These are phyloP conservation scores for Hypsibius dujardini DNA, from an alignment of 1,140 invertebrate species.

Conservation along the genomic window DNA sequence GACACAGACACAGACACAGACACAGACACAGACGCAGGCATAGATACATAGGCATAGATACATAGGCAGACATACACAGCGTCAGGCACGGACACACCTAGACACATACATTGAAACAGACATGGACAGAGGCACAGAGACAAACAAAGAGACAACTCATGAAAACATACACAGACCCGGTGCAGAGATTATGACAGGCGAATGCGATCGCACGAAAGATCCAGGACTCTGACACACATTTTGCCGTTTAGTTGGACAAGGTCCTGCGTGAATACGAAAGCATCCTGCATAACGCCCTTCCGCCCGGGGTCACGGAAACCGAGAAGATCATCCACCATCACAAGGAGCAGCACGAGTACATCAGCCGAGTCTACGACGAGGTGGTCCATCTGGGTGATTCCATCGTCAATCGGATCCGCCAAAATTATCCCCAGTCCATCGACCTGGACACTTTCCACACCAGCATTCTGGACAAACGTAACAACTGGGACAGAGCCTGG, in stretches of 20 bases:
- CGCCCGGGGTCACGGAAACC: not conserved
- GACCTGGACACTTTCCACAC: constrained; percentile 10
- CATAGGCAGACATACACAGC: no score
- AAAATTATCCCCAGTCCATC: not conserved
- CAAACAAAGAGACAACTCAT: no score
- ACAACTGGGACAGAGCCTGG: constrained; percentile 43
- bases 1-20: no score
- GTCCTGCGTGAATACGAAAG: constrained; percentile 31
- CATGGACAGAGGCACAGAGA: no score
- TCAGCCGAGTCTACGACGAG: not conserved
- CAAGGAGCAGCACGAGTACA: not conserved
- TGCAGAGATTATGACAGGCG: no score
- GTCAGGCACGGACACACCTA: no score
- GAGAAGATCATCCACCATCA: not conserved
- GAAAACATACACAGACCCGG: no score
- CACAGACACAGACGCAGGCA: no score
- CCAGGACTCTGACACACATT: no score
- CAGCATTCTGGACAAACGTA: not conserved
- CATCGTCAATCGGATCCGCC: constrained; percentile 12
- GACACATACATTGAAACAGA: no score
- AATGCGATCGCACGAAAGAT: no score
- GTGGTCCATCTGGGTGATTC: not conserved
- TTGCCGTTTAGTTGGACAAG: constrained; percentile 41
- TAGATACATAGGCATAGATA: no score
- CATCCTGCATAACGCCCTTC: not conserved